Evolutionary conservation across 1,140 invertebrate species (phyloP).

Genomic region (Drosophila baimaii): DNA sequence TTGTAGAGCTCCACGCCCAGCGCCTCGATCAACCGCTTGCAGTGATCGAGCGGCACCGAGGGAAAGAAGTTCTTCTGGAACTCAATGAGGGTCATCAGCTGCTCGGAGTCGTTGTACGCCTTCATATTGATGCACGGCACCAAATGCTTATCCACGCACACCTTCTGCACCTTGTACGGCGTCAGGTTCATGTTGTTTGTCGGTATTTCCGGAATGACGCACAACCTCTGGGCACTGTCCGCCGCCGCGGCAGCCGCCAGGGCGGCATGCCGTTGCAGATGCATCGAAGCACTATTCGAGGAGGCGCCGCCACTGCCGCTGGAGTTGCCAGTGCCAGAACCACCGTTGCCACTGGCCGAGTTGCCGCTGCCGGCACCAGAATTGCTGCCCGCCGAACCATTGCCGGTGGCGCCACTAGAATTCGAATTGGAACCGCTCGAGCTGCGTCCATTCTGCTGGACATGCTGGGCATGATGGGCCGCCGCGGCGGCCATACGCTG

Average conservation of each 20-base stretch:
- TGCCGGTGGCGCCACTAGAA: background rate
- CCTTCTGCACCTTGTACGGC: constrained; percentile 89
- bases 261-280: constrained; percentile 82
- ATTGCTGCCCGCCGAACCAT: background rate
- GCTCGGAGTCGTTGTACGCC: constrained; percentile 91
- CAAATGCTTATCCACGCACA: constrained; percentile 91
- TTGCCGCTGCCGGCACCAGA: background rate
- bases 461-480: constrained; percentile 68
- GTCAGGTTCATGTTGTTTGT: constrained; percentile 69
- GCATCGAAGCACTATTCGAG: constrained; percentile 77
- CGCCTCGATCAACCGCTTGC: constrained; percentile 91
- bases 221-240: constrained; percentile 65
- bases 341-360: constrained; percentile 36
- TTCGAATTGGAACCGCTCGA: constrained; percentile 38
- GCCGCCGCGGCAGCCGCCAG: constrained; percentile 67
- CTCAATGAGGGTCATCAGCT: constrained; percentile 92
- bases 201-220: constrained; percentile 78
- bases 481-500: constrained; percentile 57
- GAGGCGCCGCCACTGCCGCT: constrained; percentile 49
- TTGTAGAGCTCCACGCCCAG: constrained; percentile 91
- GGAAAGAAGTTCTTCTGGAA: constrained; percentile 92
- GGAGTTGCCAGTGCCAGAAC: constrained; percentile 53
- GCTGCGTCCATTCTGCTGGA: constrained; percentile 65
- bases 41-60: constrained; percentile 88
- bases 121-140: constrained; percentile 94